These are phyloP conservation scores for Paralichthys olivaceus DNA, from an alignment of 2,113 vertebrate genomes.

Conservation along the genomic window DNA sequence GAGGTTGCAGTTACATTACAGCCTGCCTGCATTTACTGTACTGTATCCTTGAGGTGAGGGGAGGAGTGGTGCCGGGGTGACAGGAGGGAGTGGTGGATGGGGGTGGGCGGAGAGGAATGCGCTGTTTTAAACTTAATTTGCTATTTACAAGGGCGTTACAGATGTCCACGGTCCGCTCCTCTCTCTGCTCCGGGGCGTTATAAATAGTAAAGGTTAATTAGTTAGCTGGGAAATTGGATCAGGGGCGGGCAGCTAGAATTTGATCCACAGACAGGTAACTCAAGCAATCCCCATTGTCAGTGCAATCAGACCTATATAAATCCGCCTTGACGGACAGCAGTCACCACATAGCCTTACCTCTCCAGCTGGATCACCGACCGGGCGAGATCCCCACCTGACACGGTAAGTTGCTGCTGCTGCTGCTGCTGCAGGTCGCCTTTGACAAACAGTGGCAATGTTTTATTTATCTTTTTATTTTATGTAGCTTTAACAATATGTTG, in stretches of 20 bases:
- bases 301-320: slow-evolving; percentile 94
- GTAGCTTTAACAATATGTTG: not conserved
- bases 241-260: slow-evolving; percentile 86
- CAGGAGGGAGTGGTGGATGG: slow-evolving; percentile 44
- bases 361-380: slow-evolving; percentile 76
- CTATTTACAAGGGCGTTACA: slow-evolving; percentile 70
- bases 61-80: slow-evolving; percentile 19
- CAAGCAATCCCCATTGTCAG: slow-evolving; percentile 90
- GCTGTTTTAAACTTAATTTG: slow-evolving; percentile 75
- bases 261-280: slow-evolving; percentile 94
- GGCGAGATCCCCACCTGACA: slow-evolving; percentile 57
- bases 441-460: too few relatives aligned
- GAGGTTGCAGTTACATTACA: slow-evolving; percentile 53
- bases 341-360: slow-evolving; percentile 80
- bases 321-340: slow-evolving; percentile 69
- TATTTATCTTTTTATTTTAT: not conserved
- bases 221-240: slow-evolving; percentile 92
- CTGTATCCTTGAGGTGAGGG: slow-evolving; percentile 53
- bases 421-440: too few relatives aligned
- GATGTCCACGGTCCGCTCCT: slow-evolving; percentile 54
- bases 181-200: slow-evolving; percentile 76
- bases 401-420: slow-evolving; percentile 65
- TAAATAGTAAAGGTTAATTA: slow-evolving; percentile 97
- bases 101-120: slow-evolving; percentile 32
- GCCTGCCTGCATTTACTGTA: slow-evolving; percentile 48